Evolutionary conservation across 2,797 vertebrate species (phyloP), one percentile per base, ranked within the genome.

Genomic region (Anguilla anguilla): DNA sequence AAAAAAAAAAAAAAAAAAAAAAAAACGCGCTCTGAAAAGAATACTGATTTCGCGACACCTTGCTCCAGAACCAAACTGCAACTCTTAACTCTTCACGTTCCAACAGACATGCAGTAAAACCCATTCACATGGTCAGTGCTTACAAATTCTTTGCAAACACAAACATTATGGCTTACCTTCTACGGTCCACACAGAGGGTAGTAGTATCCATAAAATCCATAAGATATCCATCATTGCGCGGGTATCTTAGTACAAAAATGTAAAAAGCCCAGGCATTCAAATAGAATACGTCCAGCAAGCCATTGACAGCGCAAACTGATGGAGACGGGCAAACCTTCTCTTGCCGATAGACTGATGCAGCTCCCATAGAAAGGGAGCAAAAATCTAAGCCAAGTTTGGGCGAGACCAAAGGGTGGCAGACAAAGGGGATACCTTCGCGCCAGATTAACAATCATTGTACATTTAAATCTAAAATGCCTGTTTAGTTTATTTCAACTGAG

Each of bases 1-100:
- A 39, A 39, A 4, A 43, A 43, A 1, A 43, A 43, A 5, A 1
- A 43, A 43, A 5, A 4, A 43, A 43, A 43, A 46, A 46, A 46
- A 6, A 87, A 51, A 10, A 19, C 88, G 74, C 89, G 90, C 85
- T 13, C 61, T 86, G 81, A 92, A 93, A 81, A 85, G 64, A 87
- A 94, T 90, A 28, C 51, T 93, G 74, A 94, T 93, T 93, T 91
- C 89, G 92, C 86, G 85, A 89, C 83, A 53, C 87, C 85, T 13
- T 51, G 85, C 89, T 89, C 89, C 87, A 31, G 43, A 79, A 79
- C 89, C 86, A 92, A 89, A 90, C 82, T 83, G 81, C 25, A 59
- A 85, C 67, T 89, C 96, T 96, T 96, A 96, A 96, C 96, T 96
- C 96, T 95, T 49, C 69, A 51, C 55, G 86, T 35, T 87, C 59